These are phyloP conservation scores for Drosophila quinaria DNA, from an alignment of 2,888 invertebrate species.

Conservation along the genomic window DNA sequence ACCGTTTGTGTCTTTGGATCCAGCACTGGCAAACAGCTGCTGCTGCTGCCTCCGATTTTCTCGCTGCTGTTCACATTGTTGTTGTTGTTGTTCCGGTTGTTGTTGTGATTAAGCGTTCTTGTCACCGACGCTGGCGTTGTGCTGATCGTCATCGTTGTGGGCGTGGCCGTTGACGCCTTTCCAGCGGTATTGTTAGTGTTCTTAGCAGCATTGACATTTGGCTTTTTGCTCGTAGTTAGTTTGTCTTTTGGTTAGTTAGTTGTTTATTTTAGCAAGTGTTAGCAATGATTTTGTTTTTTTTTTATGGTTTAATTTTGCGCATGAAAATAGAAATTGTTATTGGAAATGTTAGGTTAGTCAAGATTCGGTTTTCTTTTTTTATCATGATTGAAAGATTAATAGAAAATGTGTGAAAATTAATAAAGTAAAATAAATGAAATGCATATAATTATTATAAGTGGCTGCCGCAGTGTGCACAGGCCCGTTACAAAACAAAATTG, in stretches of 20 bases:
- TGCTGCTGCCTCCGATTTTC: slow-evolving; percentile 28
- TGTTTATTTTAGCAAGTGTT: slow-evolving; percentile 28
- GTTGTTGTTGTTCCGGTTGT: slow-evolving; percentile 26
- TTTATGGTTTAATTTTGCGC: slow-evolving; percentile 47
- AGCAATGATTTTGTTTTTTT: slow-evolving; percentile 39
- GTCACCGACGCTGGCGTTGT: slow-evolving; percentile 31
- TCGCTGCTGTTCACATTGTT: slow-evolving; percentile 26
- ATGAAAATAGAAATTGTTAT: slow-evolving; percentile 68
- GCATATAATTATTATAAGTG: slow-evolving; percentile 19
- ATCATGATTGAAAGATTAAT: not conserved
- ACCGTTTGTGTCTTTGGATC: slow-evolving; percentile 69
- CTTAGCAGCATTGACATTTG: slow-evolving; percentile 61
- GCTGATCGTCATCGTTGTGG: slow-evolving; percentile 37
- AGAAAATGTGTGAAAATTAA: slow-evolving; percentile 14
- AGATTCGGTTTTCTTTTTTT: slow-evolving; percentile 2
- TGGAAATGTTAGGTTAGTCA: slow-evolving; percentile 64
- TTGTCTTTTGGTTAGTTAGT: slow-evolving; percentile 69
- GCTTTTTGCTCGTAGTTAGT: slow-evolving; percentile 72
- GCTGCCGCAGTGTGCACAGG: slow-evolving; percentile 43
- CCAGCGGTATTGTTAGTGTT: slow-evolving; percentile 65
- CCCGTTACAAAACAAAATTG: slow-evolving; percentile 60
- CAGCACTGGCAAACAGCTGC: slow-evolving; percentile 34
- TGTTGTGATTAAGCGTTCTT: slow-evolving; percentile 44
- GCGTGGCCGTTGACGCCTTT: slow-evolving; percentile 47
- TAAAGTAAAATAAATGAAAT: slow-evolving; percentile 22